Evolutionary conservation across 1,140 invertebrate species (phyloP).

Genomic region (Drosophila quadrilineata): DNA sequence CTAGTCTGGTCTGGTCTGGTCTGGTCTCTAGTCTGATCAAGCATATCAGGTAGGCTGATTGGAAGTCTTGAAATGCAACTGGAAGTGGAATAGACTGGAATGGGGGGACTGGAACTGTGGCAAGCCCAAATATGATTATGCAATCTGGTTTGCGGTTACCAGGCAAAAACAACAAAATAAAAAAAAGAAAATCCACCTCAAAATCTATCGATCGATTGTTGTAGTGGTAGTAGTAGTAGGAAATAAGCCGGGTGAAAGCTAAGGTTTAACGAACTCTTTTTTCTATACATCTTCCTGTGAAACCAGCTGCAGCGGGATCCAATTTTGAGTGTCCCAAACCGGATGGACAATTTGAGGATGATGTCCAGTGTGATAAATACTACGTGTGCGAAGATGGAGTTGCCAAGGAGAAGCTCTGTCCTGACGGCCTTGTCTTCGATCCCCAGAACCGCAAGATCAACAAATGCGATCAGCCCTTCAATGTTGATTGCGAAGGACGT

Average conservation of each 20-base stretch:
- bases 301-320: conserved; percentile 75
- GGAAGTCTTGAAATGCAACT: conserved; percentile 16
- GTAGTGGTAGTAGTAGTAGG: conserved; percentile 14
- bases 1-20: no score
- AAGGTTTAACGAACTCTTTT: conserved; percentile 38
- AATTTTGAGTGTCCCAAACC: conserved; percentile 89
- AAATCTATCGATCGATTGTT: conserved; percentile 3
- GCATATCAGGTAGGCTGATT: conserved; percentile 4
- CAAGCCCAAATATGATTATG: conserved; percentile 25
- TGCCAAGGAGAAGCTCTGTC: conserved; percentile 89
- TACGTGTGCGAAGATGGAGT: conserved; percentile 90
- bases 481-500: conserved; percentile 92
- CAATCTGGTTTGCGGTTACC: neutral
- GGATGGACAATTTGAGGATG: conserved; percentile 90
- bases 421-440: conserved; percentile 93
- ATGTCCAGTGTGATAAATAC: conserved; percentile 92
- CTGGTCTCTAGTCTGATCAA: no score
- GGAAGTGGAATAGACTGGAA: conserved; percentile 9
- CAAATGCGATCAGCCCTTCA: conserved; percentile 95
- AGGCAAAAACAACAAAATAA: no score
- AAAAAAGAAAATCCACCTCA: conserved; percentile 10
- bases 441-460: conserved; percentile 90
- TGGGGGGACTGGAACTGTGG: conserved; percentile 14
- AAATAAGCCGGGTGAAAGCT: conserved; percentile 38
- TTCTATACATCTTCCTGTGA: conserved; percentile 63